These are phyloP conservation scores for Dryas iulia DNA, from an alignment of 1,140 invertebrate genomes.

Conservation along the genomic window DNA sequence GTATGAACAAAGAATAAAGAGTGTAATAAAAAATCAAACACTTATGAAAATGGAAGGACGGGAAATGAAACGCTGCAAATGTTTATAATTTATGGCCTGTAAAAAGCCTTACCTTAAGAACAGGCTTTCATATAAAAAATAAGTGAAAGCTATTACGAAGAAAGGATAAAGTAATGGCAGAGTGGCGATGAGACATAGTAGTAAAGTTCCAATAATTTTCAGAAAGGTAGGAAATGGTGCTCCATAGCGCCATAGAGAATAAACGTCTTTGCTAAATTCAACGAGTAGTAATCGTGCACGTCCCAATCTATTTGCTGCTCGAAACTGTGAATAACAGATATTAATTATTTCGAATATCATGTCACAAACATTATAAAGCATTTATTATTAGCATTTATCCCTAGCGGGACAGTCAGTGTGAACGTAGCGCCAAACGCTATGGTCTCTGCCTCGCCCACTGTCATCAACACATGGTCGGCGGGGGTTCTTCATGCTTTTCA, in stretches of 20 bases:
- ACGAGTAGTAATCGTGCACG: constrained; percentile 43
- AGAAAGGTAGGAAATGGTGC: constrained; percentile 73
- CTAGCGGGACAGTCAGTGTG: too few species aligned
- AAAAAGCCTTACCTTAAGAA: constrained; percentile 62
- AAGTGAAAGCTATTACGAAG: constrained; percentile 54
- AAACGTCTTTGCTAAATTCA: constrained; percentile 58
- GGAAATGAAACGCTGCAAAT: too few species aligned
- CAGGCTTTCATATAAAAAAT: constrained; percentile 60
- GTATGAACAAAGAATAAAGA: too few species aligned
- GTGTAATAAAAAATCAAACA: too few species aligned
- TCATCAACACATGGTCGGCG: too few species aligned
- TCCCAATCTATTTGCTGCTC: constrained; percentile 50
- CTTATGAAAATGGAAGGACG: too few species aligned
- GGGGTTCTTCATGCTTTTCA: too few species aligned
- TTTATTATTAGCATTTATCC: too few species aligned
- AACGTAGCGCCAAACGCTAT: too few species aligned
- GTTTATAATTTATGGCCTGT: too few species aligned
- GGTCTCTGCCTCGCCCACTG: too few species aligned
- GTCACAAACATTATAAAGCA: too few species aligned
- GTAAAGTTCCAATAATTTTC: constrained; percentile 63
- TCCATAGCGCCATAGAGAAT: constrained; percentile 63
- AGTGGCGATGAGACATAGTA: constrained; percentile 57
- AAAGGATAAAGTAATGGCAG: constrained; percentile 66
- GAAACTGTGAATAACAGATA: constrained; percentile 46
- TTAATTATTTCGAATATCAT: constrained; percentile 22